These are phyloP conservation scores for Sinohyriopsis cumingii DNA, from an alignment of 2,888 invertebrate species.

Conservation along the genomic window DNA sequence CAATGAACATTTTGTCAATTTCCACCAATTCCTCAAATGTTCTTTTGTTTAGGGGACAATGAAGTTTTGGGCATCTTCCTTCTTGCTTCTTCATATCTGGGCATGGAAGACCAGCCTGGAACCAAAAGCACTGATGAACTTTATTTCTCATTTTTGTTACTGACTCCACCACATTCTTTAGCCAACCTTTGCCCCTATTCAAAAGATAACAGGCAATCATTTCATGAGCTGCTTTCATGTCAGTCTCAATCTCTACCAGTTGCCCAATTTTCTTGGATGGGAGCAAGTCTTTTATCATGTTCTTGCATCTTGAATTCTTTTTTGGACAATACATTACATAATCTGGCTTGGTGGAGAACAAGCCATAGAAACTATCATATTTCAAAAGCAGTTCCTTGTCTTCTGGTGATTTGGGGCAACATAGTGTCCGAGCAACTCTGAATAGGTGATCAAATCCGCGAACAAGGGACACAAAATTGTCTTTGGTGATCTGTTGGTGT, in stretches of 20 bases:
- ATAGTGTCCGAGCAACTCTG: constrained; percentile 27
- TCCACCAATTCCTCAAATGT: constrained; percentile 16
- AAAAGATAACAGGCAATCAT: constrained; percentile 23
- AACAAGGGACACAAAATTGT: constrained; percentile 16
- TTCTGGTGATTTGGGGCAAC: constrained; percentile 12
- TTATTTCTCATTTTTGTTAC: constrained; percentile 8
- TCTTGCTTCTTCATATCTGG: constrained; percentile 8
- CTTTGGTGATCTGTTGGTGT: constrained; percentile 9
- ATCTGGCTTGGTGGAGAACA: constrained; percentile 19
- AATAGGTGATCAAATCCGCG: constrained; percentile 39
- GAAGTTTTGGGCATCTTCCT: constrained; percentile 11
- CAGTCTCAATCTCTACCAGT: constrained; percentile 3
- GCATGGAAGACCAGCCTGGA: constrained; percentile 13
- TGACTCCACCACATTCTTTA: constrained; percentile 9
- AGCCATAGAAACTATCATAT: constrained; percentile 46
- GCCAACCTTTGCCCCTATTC: constrained; percentile 11
- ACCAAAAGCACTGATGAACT: constrained; percentile 6
- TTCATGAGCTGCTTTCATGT: constrained; percentile 9
- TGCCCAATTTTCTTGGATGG: constrained; percentile 9
- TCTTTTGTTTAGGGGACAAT: constrained; percentile 6
- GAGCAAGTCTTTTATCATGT: constrained; percentile 20
- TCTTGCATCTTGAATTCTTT: constrained; percentile 37
- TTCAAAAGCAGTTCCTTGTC: constrained; percentile 26
- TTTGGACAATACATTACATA: constrained; percentile 33
- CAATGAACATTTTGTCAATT: constrained; percentile 24